phyloP scores from a whole-genome alignment of 2,797 vertebrate genomes.

The Columba guinea region DNA sequence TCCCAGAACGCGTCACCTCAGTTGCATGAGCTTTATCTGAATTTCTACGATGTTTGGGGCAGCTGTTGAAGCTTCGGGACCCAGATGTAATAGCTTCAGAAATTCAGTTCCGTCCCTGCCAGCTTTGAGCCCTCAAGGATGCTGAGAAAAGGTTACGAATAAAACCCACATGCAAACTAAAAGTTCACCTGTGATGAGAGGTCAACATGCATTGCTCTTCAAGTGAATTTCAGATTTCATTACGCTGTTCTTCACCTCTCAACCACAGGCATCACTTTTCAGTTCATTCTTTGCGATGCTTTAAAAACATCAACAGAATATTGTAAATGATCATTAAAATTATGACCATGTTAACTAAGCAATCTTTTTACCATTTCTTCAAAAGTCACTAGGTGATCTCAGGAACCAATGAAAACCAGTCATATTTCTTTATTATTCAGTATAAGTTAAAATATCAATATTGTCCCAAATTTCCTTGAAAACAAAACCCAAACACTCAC shows the following conservation, averaged over 20 bases:
- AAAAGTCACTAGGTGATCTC: background rate
- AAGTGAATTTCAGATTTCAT: background rate
- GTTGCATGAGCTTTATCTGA: background rate
- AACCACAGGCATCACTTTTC: background rate
- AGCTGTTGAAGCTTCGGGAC: background rate
- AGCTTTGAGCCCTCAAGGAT: background rate
- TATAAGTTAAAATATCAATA: background rate
- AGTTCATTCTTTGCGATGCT: background rate
- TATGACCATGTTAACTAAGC: background rate
- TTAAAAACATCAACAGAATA: background rate
- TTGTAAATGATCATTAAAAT: background rate
- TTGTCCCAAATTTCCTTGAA: background rate
- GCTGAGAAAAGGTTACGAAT: background rate
- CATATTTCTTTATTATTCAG: background rate
- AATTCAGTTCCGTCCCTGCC: background rate
- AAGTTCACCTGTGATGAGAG: background rate
- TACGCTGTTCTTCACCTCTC: background rate
- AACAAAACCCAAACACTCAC: background rate
- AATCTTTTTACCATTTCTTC: background rate
- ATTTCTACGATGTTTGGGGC: background rate
- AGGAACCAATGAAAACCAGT: background rate
- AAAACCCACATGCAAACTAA: rapidly evolving
- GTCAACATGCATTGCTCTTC: background rate
- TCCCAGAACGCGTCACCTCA: background rate
- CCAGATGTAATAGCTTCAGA: background rate